Percentiles rank a stretch among this genome's conserved stretches.
Evolutionary conservation across 92 coral and sea anemone genomes (phyloP).

Genomic region (Porites cylindrica): DNA sequence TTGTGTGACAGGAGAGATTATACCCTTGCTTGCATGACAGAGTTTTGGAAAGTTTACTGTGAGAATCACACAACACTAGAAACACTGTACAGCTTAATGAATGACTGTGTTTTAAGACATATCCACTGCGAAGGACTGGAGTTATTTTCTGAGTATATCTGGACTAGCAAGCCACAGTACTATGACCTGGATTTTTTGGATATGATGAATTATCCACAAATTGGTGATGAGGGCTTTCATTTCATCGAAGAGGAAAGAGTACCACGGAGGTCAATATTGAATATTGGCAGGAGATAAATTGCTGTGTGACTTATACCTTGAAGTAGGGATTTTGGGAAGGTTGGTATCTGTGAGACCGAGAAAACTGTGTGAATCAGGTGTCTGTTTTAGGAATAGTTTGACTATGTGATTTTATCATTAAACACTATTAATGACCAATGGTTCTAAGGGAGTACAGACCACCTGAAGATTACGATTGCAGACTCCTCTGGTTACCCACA

Average conservation of each 20-base stretch:
- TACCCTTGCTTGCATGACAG: slow-evolving; percentile 19
- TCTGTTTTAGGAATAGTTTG: too few species aligned
- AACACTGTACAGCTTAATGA: slow-evolving; percentile 29
- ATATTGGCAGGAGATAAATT: slow-evolving; percentile 61
- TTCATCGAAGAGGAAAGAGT: slow-evolving; percentile 54
- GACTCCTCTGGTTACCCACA: too few species aligned
- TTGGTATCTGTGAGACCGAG: too few species aligned
- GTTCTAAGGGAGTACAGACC: too few species aligned
- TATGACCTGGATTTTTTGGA: slow-evolving; percentile 15
- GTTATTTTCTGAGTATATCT: slow-evolving; percentile 47
- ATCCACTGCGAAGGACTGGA: slow-evolving; percentile 40
- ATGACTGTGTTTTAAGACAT: slow-evolving; percentile 16
- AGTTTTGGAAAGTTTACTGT: slow-evolving; percentile 22
- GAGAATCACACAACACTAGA: slow-evolving; percentile 23
- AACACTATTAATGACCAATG: too few species aligned
- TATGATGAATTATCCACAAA: slow-evolving; percentile 19
- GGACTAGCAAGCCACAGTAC: slow-evolving; percentile 33
- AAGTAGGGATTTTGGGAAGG: too few species aligned
- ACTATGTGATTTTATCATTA: too few species aligned
- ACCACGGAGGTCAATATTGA: slow-evolving; percentile 64
- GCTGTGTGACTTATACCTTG: too few species aligned
- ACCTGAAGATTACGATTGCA: too few species aligned
- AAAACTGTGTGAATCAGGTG: too few species aligned
- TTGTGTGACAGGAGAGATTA: slow-evolving; percentile 19
- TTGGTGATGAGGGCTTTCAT: slow-evolving; percentile 76